Evolutionary conservation across 2,797 vertebrate species (phyloP), one percentile per base, ranked within the genome.

Genomic region (Peromyscus aztecus): DNA sequence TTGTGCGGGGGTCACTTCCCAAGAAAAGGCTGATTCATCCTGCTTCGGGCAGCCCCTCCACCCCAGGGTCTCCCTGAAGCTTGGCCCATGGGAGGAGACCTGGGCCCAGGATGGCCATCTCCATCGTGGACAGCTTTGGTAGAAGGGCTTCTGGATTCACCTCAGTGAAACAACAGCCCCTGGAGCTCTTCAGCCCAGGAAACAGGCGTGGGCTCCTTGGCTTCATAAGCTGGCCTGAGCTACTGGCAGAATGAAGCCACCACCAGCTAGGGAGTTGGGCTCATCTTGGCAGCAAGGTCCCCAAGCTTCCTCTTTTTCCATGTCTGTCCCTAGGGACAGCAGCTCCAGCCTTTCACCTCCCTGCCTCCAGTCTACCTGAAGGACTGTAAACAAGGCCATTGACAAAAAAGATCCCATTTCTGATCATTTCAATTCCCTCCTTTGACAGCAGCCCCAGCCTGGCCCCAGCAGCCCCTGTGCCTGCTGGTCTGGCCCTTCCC

Each of bases 1-100:
- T 95, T 94, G 84, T 94, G 87, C 31, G 0, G 89, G 88, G 88
- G 89, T 80, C 73, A 31, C 93, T 95, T 92, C 94, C 87, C 46
- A 57, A 94, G 91, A 97, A 96, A 89, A 94, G 94, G 55, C 92
- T 92, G 93, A 90, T 94, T 95, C 96, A 90, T 84, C 90, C 87
- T 65, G 90, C 71, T 77, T 91, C 24, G 71, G 84, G 19, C 55
- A 37, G 88, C 78, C 43, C 40, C 57, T 69, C 46, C 9, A 52
- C 37, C 46, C 31, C 2, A 67, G 75, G 78, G 86, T 40, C 40
- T 34, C 55, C 10, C 81, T 82, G 1, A 7, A 77, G n/a, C 43
- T 13, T 31, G 63, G 12, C 13, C 78, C 13, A 9, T 8, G 4
- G 31, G 23, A 23, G 49, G 46, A 52, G 52, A 14, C n/a, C 59